phyloP scores from a whole-genome alignment of 2,797 vertebrate species.

The Chiloscyllium punctatum region DNA sequence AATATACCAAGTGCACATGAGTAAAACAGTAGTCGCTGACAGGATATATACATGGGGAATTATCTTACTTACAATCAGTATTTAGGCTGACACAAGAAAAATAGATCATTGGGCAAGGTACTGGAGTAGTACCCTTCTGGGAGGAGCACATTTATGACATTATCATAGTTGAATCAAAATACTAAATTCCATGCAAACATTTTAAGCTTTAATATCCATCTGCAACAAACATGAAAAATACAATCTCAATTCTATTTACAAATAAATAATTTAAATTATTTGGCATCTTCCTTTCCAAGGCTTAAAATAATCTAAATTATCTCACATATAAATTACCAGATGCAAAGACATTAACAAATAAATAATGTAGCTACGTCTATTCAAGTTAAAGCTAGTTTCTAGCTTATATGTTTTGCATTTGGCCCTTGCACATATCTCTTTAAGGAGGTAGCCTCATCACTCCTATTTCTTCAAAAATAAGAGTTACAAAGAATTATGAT shows the following conservation, averaged over 20 bases:
- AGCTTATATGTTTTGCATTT: background rate
- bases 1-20: no score
- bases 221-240: conserved; percentile 35
- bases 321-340: background rate
- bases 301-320: conserved; percentile 31
- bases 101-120: background rate
- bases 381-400: background rate
- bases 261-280: conserved; percentile 37
- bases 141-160: background rate
- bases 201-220: conserved; percentile 36
- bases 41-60: background rate
- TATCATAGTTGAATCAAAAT: background rate
- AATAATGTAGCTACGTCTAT: conserved; percentile 14
- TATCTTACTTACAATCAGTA: background rate
- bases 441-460: conserved; percentile 4
- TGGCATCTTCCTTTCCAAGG: background rate
- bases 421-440: background rate
- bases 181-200: background rate
- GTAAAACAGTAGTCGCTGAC: background rate
- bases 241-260: conserved; percentile 35
- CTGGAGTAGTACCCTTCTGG: background rate
- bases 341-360: background rate
- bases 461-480: background rate
- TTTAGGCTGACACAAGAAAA: background rate
- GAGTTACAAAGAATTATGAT: conserved; percentile 12